Evolutionary conservation across 2,113 vertebrate species (phyloP).

Genomic region (Upupa epops): DNA sequence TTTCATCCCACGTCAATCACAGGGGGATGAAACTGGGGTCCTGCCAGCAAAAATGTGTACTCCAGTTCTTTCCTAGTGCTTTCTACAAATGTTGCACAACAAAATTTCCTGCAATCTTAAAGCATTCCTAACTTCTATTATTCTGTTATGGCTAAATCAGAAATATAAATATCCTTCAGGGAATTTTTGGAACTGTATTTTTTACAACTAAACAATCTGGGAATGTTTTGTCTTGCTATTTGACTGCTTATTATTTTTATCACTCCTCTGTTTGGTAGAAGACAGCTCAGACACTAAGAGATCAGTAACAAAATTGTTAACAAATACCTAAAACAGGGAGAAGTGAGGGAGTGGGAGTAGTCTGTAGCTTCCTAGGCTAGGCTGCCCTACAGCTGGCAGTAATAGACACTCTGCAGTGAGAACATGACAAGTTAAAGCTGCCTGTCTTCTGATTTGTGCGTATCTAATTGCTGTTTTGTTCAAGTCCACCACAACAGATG

Average conservation of each 20-base stretch:
- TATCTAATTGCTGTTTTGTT: too few species aligned
- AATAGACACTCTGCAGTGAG: too few species aligned
- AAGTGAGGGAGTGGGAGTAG: too few species aligned
- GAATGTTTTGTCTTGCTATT: not conserved
- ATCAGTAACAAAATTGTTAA: not conserved
- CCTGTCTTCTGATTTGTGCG: too few species aligned
- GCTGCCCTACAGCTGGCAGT: too few species aligned
- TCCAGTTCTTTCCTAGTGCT: not conserved
- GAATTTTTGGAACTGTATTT: too few species aligned
- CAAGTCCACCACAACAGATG: too few species aligned
- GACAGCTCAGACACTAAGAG: not conserved
- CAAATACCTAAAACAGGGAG: too few species aligned
- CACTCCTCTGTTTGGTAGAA: not conserved
- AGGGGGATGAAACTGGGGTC: not conserved
- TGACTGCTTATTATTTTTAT: not conserved
- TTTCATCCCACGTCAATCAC: rapidly evolving
- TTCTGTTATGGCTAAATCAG: not conserved
- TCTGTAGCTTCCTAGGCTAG: too few species aligned
- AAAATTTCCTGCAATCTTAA: not conserved
- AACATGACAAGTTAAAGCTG: too few species aligned
- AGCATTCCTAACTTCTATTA: not conserved
- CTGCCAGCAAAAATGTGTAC: rapidly evolving
- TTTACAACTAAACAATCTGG: too few species aligned
- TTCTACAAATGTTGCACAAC: not conserved
- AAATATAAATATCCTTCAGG: not conserved